Conservation (phyloP, 2,797 vertebrate genomes). For the Hydrophis major region DNA sequence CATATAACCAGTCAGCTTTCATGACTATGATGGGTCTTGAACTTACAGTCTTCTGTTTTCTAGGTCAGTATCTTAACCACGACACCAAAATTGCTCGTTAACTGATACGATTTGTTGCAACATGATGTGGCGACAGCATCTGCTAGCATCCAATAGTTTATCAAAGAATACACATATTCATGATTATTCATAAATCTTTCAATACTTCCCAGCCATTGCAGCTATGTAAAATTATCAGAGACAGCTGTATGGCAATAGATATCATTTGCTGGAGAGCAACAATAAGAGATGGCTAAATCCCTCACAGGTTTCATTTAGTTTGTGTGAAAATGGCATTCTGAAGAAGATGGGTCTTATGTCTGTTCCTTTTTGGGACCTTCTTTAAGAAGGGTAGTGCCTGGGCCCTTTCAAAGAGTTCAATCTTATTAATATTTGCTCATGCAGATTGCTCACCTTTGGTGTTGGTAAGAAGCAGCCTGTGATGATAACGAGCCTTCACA, state of each 20-base stretch:
- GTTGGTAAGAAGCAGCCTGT: constrained; percentile 11
- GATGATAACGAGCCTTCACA: constrained; percentile 39
- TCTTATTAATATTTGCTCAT: constrained; percentile 32
- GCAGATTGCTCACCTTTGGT: constrained; percentile 26
- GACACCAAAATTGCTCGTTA: neutral
- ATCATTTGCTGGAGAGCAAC: neutral
- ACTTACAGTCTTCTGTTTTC: neutral
- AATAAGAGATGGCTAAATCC: no score
- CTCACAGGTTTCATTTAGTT: neutral
- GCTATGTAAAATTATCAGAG: neutral
- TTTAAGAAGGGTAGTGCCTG: neutral
- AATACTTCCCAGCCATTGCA: neutral
- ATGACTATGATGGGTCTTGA: neutral
- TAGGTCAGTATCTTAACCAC: neutral
- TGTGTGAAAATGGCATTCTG: neutral
- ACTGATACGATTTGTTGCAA: neutral
- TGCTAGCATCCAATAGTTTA: neutral
- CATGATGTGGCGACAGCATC: neutral
- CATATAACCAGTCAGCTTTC: neutral
- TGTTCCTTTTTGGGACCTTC: neutral
- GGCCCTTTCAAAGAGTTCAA: constrained; percentile 34
- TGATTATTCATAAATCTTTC: no score
- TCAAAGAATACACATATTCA: neutral
- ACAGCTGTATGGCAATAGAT: neutral
- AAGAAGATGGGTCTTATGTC: neutral